phyloP scores from a whole-genome alignment of 1,140 invertebrate genomes.

The Heliothis subflexa region DNA sequence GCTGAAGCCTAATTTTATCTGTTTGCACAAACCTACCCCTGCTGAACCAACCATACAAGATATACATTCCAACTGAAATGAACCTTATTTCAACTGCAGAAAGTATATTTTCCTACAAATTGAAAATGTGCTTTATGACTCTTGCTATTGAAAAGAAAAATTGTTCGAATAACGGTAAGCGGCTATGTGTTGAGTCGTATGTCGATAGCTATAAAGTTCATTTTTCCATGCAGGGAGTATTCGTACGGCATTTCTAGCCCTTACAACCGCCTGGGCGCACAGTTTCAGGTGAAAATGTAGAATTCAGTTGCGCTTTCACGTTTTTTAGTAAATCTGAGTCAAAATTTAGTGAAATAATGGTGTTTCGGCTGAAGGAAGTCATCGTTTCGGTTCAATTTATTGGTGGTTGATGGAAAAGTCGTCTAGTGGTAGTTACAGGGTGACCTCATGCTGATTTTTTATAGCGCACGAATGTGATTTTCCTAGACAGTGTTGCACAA shows the following conservation, averaged over 20 bases:
- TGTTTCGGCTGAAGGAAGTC: not conserved
- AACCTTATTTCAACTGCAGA: not conserved
- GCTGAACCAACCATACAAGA: constrained; percentile 31
- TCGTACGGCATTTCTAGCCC: constrained; percentile 4
- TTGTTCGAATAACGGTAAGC: not conserved
- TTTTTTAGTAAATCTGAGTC: constrained; percentile 15
- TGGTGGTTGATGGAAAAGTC: not conserved
- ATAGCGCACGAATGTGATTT: constrained; percentile 12
- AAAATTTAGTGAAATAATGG: constrained; percentile 30
- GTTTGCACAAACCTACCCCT: constrained; percentile 56
- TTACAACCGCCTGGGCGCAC: not conserved
- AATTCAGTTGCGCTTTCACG: constrained; percentile 22
- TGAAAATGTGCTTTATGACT: not conserved
- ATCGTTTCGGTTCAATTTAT: not conserved
- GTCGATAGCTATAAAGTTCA: not conserved
- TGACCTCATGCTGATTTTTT: constrained; percentile 18
- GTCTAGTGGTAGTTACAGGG: not conserved
- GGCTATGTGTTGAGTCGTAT: constrained; percentile 10
- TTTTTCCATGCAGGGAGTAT: not conserved
- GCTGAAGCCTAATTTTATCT: constrained; percentile 77
- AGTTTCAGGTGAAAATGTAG: constrained; percentile 46
- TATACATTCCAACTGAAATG: constrained; percentile 3
- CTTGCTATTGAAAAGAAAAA: not conserved
- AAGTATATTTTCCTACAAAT: not conserved
- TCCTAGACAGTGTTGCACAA: not conserved